Percentiles rank a stretch among this genome's conserved stretches.
Conservation (phyloP, 37 sponge, comb jelly and placozoan genomes). For the Mnemiopsis leidyi region DNA sequence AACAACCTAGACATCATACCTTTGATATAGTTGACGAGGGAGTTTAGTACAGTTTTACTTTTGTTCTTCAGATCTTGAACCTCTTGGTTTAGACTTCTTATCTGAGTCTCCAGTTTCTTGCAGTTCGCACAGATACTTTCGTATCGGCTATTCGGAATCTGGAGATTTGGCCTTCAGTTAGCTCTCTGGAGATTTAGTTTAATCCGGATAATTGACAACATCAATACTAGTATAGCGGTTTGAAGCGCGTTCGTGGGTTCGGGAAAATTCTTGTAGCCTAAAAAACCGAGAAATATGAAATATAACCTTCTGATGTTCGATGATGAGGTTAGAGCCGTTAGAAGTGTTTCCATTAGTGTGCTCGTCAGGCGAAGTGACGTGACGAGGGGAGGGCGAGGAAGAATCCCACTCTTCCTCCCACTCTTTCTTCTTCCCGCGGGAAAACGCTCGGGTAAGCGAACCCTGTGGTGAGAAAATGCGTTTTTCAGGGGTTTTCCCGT, state of each 20-base stretch:
- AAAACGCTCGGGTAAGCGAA: constrained; percentile 30
- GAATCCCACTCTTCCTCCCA: not conserved
- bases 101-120: not conserved
- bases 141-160: not conserved
- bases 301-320: constrained; percentile 21
- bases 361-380: too few species aligned
- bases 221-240: too few species aligned
- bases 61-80: constrained; percentile 8
- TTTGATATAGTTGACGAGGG: constrained; percentile 40
- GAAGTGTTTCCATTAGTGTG: not conserved
- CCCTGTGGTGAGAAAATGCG: not conserved
- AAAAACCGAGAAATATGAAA: too few species aligned
- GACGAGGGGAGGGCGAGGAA: not conserved
- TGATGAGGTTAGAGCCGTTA: too few species aligned
- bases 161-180: too few species aligned
- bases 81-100: not conserved
- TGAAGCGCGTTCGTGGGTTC: too few species aligned
- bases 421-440: constrained; percentile 34
- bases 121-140: constrained; percentile 10
- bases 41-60: not conserved
- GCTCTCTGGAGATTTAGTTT: too few species aligned
- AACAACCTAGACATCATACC: too few species aligned
- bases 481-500: too few species aligned
- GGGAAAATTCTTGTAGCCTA: too few species aligned
- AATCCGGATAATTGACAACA: too few species aligned